Conservation (phyloP, 2,113 vertebrate genomes). For the Grammatotria lemairii region DNA sequence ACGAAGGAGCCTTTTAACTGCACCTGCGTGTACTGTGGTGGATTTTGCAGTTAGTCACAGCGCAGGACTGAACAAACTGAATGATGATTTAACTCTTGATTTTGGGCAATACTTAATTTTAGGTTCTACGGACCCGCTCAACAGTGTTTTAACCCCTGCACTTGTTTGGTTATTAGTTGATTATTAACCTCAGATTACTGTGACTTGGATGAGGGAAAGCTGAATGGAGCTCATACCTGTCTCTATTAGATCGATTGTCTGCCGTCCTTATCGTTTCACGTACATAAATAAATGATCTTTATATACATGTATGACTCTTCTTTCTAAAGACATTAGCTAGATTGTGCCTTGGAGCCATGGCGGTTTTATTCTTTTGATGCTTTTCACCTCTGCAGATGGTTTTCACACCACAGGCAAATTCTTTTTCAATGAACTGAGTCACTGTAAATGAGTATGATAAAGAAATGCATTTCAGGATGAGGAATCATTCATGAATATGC, state of each 20-base stretch:
- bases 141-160: too few species aligned
- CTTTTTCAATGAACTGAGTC: not conserved
- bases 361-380: not conserved
- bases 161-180: not conserved
- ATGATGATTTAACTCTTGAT: not conserved
- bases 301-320: not conserved
- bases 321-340: not conserved
- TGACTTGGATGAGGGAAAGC: not conserved
- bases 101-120: not conserved
- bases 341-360: accelerated
- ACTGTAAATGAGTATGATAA: not conserved
- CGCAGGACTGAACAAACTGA: not conserved
- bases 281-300: not conserved
- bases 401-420: not conserved
- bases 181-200: not conserved
- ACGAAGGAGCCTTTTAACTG: accelerated
- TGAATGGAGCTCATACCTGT: not conserved
- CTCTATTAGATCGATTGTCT: not conserved
- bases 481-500: not conserved
- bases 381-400: not conserved
- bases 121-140: accelerated
- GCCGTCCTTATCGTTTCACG: not conserved
- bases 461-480: not conserved
- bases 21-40: not conserved
- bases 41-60: not conserved